phyloP scores from a whole-genome alignment of 2,113 vertebrate genomes.

The Eira barbara region DNA sequence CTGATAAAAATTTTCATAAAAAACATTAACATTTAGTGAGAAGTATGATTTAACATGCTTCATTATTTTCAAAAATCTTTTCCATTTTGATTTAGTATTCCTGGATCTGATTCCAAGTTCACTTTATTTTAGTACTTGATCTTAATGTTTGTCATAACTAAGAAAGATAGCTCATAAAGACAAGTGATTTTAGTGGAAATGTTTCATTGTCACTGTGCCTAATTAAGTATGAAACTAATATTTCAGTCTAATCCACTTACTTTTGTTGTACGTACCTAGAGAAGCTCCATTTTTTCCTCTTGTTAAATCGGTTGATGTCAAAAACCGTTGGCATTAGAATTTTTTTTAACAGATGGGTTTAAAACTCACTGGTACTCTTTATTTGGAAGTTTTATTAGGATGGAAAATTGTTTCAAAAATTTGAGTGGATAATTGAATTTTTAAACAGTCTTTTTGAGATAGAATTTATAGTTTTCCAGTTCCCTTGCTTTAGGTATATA shows the following conservation, averaged over 20 bases:
- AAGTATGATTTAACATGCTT: neutral
- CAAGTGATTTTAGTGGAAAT: neutral
- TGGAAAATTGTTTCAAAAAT: neutral
- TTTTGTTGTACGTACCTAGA: neutral
- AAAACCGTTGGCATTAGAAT: neutral
- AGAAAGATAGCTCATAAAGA: neutral
- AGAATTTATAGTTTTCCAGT: neutral
- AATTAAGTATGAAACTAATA: neutral
- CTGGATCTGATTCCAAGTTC: neutral
- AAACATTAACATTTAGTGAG: neutral
- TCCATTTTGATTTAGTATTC: conserved; percentile 9
- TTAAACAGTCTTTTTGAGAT: neutral
- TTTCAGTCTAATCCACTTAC: neutral
- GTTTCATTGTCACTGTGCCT: neutral
- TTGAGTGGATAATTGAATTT: neutral
- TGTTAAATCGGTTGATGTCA: neutral
- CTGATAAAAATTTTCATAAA: conserved; percentile 1
- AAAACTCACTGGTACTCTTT: neutral
- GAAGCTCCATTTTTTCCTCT: conserved; percentile 1
- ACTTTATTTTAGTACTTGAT: conserved; percentile 8
- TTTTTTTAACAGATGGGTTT: neutral
- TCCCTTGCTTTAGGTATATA: neutral
- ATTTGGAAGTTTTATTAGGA: neutral
- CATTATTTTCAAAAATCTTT: conserved; percentile 18
- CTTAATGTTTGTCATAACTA: neutral